Percentiles rank a stretch among this genome's conserved stretches.
Conservation (phyloP, 2,888 invertebrate genomes). For the Eupithecia tripunctaria region DNA sequence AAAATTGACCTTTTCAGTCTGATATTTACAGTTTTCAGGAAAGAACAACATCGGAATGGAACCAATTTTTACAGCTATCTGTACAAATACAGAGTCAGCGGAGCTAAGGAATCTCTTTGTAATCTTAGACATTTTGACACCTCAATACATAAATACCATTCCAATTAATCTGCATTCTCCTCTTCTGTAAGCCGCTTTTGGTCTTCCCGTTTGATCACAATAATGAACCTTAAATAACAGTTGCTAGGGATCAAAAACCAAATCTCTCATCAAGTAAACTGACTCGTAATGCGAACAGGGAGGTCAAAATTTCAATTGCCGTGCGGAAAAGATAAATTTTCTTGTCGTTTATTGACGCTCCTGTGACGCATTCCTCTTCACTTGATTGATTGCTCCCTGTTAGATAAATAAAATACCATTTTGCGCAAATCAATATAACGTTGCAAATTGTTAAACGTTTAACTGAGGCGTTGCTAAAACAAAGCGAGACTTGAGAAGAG, state of each 20-base stretch:
- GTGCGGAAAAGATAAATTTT: slow-evolving; percentile 69
- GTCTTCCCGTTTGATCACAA: neutral
- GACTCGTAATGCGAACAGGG: slow-evolving; percentile 25
- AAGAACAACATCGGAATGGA: neutral
- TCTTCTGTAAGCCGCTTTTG: neutral
- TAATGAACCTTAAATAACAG: slow-evolving; percentile 8
- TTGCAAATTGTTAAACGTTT: slow-evolving; percentile 10
- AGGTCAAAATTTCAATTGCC: slow-evolving; percentile 75
- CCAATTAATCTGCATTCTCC: neutral
- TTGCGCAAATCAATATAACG: slow-evolving; percentile 24
- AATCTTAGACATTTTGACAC: neutral
- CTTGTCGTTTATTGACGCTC: slow-evolving; percentile 66
- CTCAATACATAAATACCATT: neutral
- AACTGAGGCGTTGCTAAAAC: neutral
- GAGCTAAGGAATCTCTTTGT: neutral
- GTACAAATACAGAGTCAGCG: neutral
- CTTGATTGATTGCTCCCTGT: slow-evolving; percentile 64
- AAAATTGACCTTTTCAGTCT: neutral
- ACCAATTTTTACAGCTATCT: neutral
- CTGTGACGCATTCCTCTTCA: slow-evolving; percentile 42
- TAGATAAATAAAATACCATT: slow-evolving; percentile 57
- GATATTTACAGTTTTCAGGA: neutral
- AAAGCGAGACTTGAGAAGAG: neutral
- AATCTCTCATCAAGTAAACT: slow-evolving; percentile 1
- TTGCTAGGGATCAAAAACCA: neutral